phyloP scores from a whole-genome alignment of 2,888 invertebrate species.

The Girardia tigrina region DNA sequence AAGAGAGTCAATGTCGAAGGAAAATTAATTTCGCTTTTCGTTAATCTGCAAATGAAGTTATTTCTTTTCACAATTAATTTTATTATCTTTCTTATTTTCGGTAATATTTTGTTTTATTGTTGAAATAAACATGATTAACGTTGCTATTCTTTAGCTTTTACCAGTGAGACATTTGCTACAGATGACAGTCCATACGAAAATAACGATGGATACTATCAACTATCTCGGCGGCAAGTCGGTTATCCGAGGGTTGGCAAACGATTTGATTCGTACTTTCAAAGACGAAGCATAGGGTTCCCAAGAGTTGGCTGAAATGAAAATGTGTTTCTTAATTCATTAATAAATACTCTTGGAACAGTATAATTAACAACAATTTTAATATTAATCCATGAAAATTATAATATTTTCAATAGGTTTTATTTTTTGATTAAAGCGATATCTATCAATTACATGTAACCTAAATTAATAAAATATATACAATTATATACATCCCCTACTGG shows the following conservation, averaged over 20 bases:
- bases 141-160: not conserved
- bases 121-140: not conserved
- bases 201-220: not conserved
- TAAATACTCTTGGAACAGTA: not conserved
- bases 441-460: too few relatives aligned
- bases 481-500: too few relatives aligned
- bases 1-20: not conserved
- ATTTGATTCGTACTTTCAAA: not conserved
- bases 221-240: not conserved
- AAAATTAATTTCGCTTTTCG: not conserved
- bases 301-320: not conserved
- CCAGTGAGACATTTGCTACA: not conserved
- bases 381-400: too few relatives aligned
- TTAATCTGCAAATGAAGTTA: not conserved
- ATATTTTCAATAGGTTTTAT: too few relatives aligned
- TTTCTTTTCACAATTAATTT: not conserved
- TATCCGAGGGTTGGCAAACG: not conserved
- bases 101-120: not conserved
- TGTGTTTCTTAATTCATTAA: not conserved
- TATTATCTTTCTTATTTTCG: not conserved
- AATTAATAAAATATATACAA: too few relatives aligned
- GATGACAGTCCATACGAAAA: not conserved
- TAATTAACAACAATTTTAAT: not conserved
- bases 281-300: not conserved
- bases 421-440: too few relatives aligned